Conservation (phyloP, 2,888 invertebrate species). For the Acrobasis repandana region DNA sequence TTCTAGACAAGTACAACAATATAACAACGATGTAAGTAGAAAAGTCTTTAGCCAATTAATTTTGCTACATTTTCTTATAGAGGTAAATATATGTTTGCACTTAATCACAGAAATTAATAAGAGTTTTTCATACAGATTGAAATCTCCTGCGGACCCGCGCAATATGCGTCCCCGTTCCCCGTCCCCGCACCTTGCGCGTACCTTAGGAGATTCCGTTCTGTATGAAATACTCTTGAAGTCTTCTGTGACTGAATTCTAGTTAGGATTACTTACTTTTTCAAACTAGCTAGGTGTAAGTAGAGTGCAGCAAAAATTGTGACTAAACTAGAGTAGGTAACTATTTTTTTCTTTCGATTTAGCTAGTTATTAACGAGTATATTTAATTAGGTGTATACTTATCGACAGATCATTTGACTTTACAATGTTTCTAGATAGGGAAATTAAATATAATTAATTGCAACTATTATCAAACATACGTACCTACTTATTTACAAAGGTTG, state of each 20-base stretch:
- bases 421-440: neutral
- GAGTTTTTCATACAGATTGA: too few species aligned
- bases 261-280: neutral
- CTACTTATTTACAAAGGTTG: neutral
- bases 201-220: too few species aligned
- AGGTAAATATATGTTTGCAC: neutral
- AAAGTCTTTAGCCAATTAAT: neutral
- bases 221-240: neutral
- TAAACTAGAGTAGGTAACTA: neutral
- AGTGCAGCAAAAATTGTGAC: constrained; percentile 13
- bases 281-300: neutral
- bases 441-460: neutral
- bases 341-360: neutral
- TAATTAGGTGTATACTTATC: neutral
- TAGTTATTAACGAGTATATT: neutral
- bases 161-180: too few species aligned
- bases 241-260: neutral
- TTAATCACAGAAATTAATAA: too few species aligned
- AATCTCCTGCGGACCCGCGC: too few species aligned
- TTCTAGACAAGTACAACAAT: neutral
- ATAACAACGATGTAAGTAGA: neutral
- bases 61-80: neutral
- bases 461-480: neutral
- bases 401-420: neutral
- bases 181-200: too few species aligned